Evolutionary conservation across 2,113 vertebrate genomes (phyloP).

Genomic region (Gallinago jamesoni): DNA sequence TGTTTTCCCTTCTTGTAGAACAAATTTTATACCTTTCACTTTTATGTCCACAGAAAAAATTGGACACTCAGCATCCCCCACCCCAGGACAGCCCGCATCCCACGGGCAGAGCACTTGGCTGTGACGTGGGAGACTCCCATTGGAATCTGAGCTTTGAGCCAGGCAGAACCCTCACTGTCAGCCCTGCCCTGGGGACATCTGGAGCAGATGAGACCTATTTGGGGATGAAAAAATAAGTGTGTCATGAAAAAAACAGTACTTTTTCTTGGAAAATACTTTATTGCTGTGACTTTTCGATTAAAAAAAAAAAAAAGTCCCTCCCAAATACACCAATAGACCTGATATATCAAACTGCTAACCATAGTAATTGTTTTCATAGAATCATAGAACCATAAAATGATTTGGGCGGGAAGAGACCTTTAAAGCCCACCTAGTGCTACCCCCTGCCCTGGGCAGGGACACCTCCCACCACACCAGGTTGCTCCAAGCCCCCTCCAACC

Average conservation of each 20-base stretch:
- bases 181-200: background rate
- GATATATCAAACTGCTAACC: background rate
- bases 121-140: accelerated
- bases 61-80: background rate
- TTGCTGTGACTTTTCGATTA: background rate
- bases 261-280: background rate
- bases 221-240: background rate
- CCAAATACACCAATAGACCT: background rate
- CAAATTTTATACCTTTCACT: background rate
- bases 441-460: no score
- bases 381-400: no score
- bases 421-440: no score
- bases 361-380: background rate
- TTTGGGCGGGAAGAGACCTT: no score
- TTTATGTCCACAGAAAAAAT: no score
- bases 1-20: background rate
- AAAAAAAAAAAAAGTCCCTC: background rate
- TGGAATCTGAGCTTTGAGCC: background rate
- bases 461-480: no score
- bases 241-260: background rate
- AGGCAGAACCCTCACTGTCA: accelerated
- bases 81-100: background rate
- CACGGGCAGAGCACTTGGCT: background rate
- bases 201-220: background rate
- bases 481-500: no score